These are phyloP conservation scores for Drosophila pseudoobscura DNA, from an alignment of 1,140 invertebrate genomes.

Conservation along the genomic window DNA sequence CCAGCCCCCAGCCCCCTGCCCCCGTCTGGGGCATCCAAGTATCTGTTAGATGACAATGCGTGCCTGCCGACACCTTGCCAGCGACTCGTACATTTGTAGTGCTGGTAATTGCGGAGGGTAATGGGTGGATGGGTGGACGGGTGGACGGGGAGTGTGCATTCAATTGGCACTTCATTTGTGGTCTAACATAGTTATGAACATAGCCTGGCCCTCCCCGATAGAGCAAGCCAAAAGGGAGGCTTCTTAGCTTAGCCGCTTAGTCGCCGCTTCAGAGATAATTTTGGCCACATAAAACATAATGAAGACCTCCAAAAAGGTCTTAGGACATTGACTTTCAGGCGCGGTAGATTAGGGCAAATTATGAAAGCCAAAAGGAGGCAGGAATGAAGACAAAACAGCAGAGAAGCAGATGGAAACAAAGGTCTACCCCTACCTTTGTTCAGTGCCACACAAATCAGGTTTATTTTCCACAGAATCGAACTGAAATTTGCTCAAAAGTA, in stretches of 20 bases:
- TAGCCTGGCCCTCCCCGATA: neutral
- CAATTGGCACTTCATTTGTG: conserved; percentile 73
- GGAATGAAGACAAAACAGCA: neutral
- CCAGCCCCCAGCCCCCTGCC: conserved; percentile 1
- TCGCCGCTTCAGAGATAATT: conserved; percentile 32
- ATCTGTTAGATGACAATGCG: conserved; percentile 75
- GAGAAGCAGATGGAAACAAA: neutral
- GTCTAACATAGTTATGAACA: conserved; percentile 57
- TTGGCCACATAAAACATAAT: conserved; percentile 54
- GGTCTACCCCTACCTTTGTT: neutral
- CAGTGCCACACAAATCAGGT: conserved; percentile 39
- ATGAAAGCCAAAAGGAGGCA: conserved; percentile 37
- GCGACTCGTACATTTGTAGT: conserved; percentile 47
- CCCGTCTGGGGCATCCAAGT: conserved; percentile 19
- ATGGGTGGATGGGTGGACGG: neutral
- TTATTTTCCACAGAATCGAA: conserved; percentile 69
- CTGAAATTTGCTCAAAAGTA: conserved; percentile 34
- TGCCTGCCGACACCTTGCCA: conserved; percentile 69
- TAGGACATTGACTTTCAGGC: conserved; percentile 51
- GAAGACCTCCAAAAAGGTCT: conserved; percentile 20
- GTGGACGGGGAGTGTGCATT: conserved; percentile 8
- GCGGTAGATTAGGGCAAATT: conserved; percentile 54
- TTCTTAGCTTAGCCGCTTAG: too few species aligned
- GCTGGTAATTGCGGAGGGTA: conserved; percentile 59
- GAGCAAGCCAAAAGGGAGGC: neutral